Base-by-base conservation (phyloP, 2,888 invertebrate species). In the Synanthedon tipuliformis region DNA sequence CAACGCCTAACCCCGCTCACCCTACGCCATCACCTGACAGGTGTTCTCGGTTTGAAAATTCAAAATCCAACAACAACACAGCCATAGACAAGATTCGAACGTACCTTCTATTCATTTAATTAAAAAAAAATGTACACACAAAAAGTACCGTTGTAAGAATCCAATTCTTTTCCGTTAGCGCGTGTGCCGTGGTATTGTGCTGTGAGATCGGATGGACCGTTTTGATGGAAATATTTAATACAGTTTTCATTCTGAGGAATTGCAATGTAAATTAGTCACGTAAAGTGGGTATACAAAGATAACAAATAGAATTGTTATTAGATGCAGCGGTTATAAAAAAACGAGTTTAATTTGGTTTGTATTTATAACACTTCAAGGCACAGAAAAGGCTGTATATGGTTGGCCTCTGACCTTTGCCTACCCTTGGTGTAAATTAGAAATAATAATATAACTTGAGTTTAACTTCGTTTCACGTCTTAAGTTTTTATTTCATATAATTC, bases 171-270 rank as follows among this genome's bases (percentile, higher is more conserved):
- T 64, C 74, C 72, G 78, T 78, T 78, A 75, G 49, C 66, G 65
- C 64, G 73, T 69, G 75, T 75, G 75, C 64, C 65, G 65, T 72
- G 66, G 67, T 72, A 72, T 73, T 75, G 74, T 71, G 67, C 61
- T 76, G 75, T 78, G 79, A 65, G 69, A 71, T 68, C 63, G 60
- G 65, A 69, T 73, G 73, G 72, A 65, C 63, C 61, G 65, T 62
- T 68, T 61, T 64, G 62, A 61, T 70, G 71, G 65, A 69, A 70
- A 62, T 68, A 64, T 64, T 61, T 61, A 45, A 45, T 49, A 49
- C 49, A 49, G 16, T 15, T 23, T 23, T 45, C 45, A 15, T 45
- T n/a, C 13, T 45, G 13, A 34, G 34, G 34, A 34, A 34, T 45
- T 45, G 15, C 45, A 45, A 45, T 45, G 45, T 45, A 45, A 45